Conservation (phyloP, 2,888 invertebrate genomes). For the Mythimna albipuncta region DNA sequence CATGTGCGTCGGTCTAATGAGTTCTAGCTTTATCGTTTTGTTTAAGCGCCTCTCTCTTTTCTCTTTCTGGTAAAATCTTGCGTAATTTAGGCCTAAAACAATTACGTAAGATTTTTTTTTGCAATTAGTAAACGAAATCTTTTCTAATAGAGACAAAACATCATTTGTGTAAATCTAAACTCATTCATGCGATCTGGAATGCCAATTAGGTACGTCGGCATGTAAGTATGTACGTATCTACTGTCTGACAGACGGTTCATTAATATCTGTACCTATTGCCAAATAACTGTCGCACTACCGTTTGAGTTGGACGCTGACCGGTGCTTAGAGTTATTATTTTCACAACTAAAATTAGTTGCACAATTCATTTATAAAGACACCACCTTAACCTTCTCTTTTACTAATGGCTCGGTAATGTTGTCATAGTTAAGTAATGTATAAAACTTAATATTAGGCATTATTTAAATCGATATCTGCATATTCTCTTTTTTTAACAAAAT, state of each 20-base stretch:
- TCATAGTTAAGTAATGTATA: too few species aligned
- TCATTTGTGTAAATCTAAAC: conserved; percentile 41
- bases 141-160: conserved; percentile 37
- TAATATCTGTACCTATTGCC: conserved; percentile 30
- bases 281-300: conserved; percentile 17
- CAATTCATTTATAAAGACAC: conserved; percentile 3
- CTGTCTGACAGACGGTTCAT: conserved; percentile 24
- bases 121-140: conserved; percentile 27
- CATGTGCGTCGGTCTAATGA: too few species aligned
- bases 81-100: conserved; percentile 7
- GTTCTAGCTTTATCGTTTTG: too few species aligned
- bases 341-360: conserved; percentile 16
- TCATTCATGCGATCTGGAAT: conserved; percentile 48
- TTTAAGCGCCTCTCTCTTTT: too few species aligned
- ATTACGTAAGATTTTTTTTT: conserved; percentile 15
- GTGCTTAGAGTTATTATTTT: conserved; percentile 8
- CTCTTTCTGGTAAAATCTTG: too few species aligned
- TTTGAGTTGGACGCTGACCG: neutral
- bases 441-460: too few species aligned
- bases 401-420: conserved; percentile 9
- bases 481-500: too few species aligned
- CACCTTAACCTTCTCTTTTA: conserved; percentile 17
- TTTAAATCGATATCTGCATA: too few species aligned
- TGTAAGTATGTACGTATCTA: conserved; percentile 16
- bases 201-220: conserved; percentile 16